Evolutionary conservation across 2,113 vertebrate species (phyloP), one percentile per base, ranked within the genome.

Genomic region (Tachysurus fulvidraco): DNA sequence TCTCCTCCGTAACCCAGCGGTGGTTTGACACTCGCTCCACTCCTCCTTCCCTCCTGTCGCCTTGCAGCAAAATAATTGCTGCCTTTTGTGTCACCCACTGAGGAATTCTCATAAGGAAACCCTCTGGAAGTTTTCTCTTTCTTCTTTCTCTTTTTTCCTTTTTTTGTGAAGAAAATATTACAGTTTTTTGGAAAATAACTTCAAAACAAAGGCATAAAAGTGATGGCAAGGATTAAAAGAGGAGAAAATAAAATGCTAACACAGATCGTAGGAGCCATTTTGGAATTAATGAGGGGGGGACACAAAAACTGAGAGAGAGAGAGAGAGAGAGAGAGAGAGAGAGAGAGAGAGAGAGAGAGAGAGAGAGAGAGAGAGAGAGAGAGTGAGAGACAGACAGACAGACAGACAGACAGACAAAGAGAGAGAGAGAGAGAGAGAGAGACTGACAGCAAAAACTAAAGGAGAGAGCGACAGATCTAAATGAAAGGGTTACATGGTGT

Each of bases 131-230:
- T 65, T 25, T 36, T 8, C 41, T 79, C 36, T 73, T 84, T 23
- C n/a, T 59, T 41, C 5, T 55, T 21, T 64, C 28, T 79, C 10
- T 64, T 28, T 12, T 28, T 65, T 30, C 71, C 46, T 36, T 46
- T 74, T 46, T 25, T 52, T 83, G 14, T 67, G 41, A 52, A 83
- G 55, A 83, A 90, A 76, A 83, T 87, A 85, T 86, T 89, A 86
- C 52, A 83, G 83, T 79, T 91, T 91, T 83, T 85, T 86, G 88
- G 81, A 89, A 90, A 89, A 87, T 80, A 90, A 87, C 83, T 76
- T 90, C 83, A 90, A 91, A 90, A 89, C 88, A 90, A 91, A 89
- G 73, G 76, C 88, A 91, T 92, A 83, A 91, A 92, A 89, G 23
- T 52, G 14, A 91, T 90, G 91, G 89, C 88, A 91, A 59, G 36